phyloP scores from a whole-genome alignment of 2,888 invertebrate species.

The Lasioglossum morio region DNA sequence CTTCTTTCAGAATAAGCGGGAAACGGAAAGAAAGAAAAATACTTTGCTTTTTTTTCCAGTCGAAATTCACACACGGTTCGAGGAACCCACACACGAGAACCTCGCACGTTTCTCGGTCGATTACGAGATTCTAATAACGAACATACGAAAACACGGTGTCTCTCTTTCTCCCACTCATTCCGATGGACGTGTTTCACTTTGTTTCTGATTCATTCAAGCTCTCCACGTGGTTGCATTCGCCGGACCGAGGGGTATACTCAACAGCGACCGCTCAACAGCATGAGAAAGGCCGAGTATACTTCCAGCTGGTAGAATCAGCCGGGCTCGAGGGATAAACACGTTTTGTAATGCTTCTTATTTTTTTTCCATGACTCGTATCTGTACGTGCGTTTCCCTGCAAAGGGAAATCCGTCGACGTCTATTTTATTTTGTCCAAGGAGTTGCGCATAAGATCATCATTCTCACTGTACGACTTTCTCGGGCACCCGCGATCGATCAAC shows the following conservation, averaged over 20 bases:
- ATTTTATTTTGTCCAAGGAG: not conserved
- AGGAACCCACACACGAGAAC: conserved; percentile 41
- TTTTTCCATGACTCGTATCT: conserved; percentile 42
- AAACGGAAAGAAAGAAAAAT: conserved; percentile 52
- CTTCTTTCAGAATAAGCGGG: conserved; percentile 79
- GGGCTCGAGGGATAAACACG: conserved; percentile 68
- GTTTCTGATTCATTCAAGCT: conserved; percentile 78
- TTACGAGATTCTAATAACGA: conserved; percentile 19
- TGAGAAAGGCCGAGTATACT: conserved; percentile 85
- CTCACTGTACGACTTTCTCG: conserved; percentile 60
- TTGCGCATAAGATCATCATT: conserved; percentile 45
- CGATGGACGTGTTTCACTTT: conserved; percentile 23
- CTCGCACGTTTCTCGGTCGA: conserved; percentile 31
- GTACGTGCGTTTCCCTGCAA: conserved; percentile 32
- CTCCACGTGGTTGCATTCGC: conserved; percentile 81
- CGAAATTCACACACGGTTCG: conserved; percentile 63
- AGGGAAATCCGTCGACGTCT: conserved; percentile 34
- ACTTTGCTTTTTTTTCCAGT: conserved; percentile 65
- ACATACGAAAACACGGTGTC: not conserved
- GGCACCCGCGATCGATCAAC: conserved; percentile 35
- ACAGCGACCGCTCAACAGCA: conserved; percentile 84
- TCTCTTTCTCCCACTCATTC: not conserved
- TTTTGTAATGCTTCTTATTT: conserved; percentile 47
- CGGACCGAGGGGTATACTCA: conserved; percentile 84
- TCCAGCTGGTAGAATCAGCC: conserved; percentile 83